These are phyloP conservation scores for Hippocampus zosterae DNA, from an alignment of 2,113 vertebrate species.

Conservation along the genomic window DNA sequence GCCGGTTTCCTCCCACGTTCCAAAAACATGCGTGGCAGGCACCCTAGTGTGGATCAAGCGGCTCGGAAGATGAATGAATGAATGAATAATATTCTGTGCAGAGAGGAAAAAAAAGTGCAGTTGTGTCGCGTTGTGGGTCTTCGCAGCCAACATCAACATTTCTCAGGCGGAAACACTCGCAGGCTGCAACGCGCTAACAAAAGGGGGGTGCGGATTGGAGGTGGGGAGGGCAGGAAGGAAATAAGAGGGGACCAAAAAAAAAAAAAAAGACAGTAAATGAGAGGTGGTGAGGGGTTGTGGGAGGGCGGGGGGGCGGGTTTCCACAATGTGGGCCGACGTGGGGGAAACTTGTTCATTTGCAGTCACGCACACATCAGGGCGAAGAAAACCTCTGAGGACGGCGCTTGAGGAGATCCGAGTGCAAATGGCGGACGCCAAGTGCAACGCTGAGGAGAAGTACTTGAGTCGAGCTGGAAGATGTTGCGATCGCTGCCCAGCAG, in stretches of 20 bases:
- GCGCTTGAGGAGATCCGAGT: not conserved
- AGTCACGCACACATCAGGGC: constrained; percentile 1
- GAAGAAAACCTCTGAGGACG: not conserved
- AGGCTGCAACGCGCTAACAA: constrained; percentile 4
- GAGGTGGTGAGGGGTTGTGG: constrained; percentile 37
- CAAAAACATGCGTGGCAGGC: too few relatives aligned
- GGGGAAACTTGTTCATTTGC: constrained; percentile 10
- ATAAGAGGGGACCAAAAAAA: constrained; percentile 10
- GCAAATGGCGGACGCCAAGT: constrained; percentile 9
- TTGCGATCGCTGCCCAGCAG: constrained; percentile 48
- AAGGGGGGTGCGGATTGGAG: not conserved
- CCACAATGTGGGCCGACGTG: constrained; percentile 50
- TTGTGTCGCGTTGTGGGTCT: constrained; percentile 20
- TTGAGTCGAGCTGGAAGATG: rapidly evolving
- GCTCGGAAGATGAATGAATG: too few relatives aligned
- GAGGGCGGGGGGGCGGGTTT: constrained; percentile 54
- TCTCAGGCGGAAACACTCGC: constrained; percentile 29
- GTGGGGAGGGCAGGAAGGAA: constrained; percentile 47
- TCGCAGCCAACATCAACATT: constrained; percentile 24
- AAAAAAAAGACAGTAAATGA: constrained; percentile 4
- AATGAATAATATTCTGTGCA: not conserved
- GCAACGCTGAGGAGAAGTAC: not conserved
- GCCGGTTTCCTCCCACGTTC: too few relatives aligned
- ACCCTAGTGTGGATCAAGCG: too few relatives aligned
- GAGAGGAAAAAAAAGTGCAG: constrained; percentile 41